Evolutionary conservation across 2,888 invertebrate genomes (phyloP).

Genomic region (Acleris literana): DNA sequence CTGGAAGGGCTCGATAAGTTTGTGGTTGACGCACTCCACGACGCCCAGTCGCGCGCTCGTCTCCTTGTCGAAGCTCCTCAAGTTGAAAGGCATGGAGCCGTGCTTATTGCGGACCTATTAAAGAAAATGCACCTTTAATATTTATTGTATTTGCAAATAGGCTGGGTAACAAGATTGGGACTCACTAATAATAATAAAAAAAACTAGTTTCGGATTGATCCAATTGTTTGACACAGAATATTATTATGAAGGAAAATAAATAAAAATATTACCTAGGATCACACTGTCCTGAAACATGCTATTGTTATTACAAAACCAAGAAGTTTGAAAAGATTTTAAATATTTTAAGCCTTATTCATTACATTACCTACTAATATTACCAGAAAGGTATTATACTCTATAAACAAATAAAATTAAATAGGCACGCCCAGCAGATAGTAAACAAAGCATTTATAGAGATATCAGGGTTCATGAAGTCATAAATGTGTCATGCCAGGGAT

Average conservation of each 20-base stretch:
- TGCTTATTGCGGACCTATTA: conserved; percentile 92
- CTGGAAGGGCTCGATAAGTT: conserved; percentile 98
- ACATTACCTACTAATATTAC: too few relatives aligned
- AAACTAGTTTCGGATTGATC: too few relatives aligned
- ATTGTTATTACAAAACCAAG: too few relatives aligned
- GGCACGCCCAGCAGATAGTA: too few relatives aligned
- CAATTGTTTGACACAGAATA: too few relatives aligned
- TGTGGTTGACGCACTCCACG: conserved; percentile 98
- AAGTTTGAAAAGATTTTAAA: too few relatives aligned
- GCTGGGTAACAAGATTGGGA: neutral
- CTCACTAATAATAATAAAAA: neutral
- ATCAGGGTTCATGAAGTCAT: neutral
- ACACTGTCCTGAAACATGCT: too few relatives aligned
- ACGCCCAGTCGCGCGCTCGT: conserved; percentile 99
- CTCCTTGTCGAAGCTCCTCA: conserved; percentile 97
- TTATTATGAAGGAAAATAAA: too few relatives aligned
- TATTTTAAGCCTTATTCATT: too few relatives aligned
- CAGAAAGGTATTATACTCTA: neutral
- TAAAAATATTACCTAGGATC: too few relatives aligned
- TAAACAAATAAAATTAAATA: neutral
- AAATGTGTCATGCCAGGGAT: conserved; percentile 2
- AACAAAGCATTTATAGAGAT: too few relatives aligned
- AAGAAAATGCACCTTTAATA: conserved; percentile 14
- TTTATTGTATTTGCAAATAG: neutral
- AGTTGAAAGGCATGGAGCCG: conserved; percentile 98